Conservation (phyloP, 2,888 invertebrate species). For the Xestia sexstrigata region DNA sequence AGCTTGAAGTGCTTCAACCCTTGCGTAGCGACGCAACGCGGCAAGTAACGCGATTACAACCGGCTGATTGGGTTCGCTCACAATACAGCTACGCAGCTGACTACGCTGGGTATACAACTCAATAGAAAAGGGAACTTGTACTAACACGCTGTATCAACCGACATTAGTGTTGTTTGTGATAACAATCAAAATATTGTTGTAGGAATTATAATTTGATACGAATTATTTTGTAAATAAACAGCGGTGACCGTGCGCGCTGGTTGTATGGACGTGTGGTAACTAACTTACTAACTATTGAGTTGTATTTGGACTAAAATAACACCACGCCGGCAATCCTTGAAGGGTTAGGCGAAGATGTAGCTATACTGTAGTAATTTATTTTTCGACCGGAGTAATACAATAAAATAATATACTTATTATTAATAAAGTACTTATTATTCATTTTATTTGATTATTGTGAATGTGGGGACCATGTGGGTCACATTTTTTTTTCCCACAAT, state of each 20-base stretch:
- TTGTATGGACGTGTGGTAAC: neutral
- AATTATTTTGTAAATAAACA: conserved; percentile 12
- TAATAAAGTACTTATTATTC: too few relatives aligned
- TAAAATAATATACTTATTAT: too few relatives aligned
- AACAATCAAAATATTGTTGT: conserved; percentile 17
- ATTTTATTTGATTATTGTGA: too few relatives aligned
- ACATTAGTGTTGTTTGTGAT: conserved; percentile 29
- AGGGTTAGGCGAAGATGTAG: too few relatives aligned
- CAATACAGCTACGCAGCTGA: conserved; percentile 49
- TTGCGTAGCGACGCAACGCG: conserved; percentile 62
- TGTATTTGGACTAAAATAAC: too few relatives aligned
- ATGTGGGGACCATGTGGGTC: too few relatives aligned
- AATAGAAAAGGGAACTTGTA: conserved; percentile 41
- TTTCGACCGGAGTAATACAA: too few relatives aligned
- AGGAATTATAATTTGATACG: neutral
- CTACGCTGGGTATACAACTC: conserved; percentile 53
- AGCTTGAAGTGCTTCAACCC: conserved; percentile 60
- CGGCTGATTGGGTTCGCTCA: conserved; percentile 76
- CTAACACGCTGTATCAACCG: conserved; percentile 29
- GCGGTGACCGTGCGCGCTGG: neutral
- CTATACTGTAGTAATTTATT: too few relatives aligned
- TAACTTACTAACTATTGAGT: too few relatives aligned
- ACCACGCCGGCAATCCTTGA: too few relatives aligned
- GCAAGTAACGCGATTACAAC: conserved; percentile 78
- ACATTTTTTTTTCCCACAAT: too few relatives aligned